Conservation (phyloP, 2,888 invertebrate species). For the Latrodectus hesperus region DNA sequence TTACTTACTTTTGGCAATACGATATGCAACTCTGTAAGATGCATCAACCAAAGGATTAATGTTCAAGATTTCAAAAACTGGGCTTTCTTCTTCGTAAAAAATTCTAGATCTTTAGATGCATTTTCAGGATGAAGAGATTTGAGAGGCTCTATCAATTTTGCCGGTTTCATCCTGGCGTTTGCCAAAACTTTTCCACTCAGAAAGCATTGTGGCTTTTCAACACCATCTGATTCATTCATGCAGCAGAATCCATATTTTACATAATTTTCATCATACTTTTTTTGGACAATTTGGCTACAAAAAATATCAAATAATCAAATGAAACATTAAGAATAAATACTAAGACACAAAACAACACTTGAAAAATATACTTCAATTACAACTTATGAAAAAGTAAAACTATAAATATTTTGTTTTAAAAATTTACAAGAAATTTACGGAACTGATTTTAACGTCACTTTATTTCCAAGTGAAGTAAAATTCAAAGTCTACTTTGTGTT, state of each 20-base stretch:
- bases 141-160: conserved; percentile 61
- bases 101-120: conserved; percentile 41
- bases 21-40: conserved; percentile 56
- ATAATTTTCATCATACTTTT: conserved; percentile 55
- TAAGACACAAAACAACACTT: too few relatives aligned
- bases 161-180: conserved; percentile 63
- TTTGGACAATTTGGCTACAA: too few relatives aligned
- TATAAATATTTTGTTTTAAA: too few relatives aligned
- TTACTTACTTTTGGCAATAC: conserved; percentile 55
- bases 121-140: conserved; percentile 56
- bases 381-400: too few relatives aligned
- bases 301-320: too few relatives aligned
- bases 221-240: conserved; percentile 57
- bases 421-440: too few relatives aligned
- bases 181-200: conserved; percentile 61
- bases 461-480: too few relatives aligned
- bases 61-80: conserved; percentile 29
- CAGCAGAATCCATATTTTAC: conserved; percentile 62
- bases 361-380: too few relatives aligned
- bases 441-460: too few relatives aligned
- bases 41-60: conserved; percentile 39
- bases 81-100: conserved; percentile 38
- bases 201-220: conserved; percentile 65
- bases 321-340: too few relatives aligned
- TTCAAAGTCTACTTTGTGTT: too few relatives aligned